Conservation (phyloP, 1,140 invertebrate genomes). For the Drosophila kurseongensis region DNA sequence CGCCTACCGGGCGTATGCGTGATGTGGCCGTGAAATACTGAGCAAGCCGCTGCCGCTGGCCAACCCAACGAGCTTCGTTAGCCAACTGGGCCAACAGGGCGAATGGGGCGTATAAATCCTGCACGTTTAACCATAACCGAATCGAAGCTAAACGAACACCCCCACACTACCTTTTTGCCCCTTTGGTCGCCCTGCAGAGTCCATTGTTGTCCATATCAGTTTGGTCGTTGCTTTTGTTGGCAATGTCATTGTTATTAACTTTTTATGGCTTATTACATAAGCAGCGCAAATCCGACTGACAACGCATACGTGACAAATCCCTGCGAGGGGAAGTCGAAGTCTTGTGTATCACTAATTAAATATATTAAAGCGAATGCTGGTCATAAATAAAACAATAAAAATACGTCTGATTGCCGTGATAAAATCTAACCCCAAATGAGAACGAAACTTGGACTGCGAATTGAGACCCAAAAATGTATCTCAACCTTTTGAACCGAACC, state of each 20-base stretch:
- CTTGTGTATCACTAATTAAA: constrained; percentile 66
- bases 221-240: constrained; percentile 50
- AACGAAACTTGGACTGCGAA: neutral
- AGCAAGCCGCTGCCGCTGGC: constrained; percentile 23
- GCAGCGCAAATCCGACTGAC: constrained; percentile 69
- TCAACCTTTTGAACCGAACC: constrained; percentile 23
- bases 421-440: constrained; percentile 24
- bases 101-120: constrained; percentile 65
- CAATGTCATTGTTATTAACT: constrained; percentile 81
- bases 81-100: constrained; percentile 13
- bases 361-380: constrained; percentile 42
- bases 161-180: neutral
- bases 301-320: constrained; percentile 69
- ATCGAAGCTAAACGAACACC: constrained; percentile 49
- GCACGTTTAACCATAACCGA: constrained; percentile 76
- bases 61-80: constrained; percentile 64
- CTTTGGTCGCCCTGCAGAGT: constrained; percentile 1
- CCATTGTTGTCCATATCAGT: constrained; percentile 46
- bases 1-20: constrained; percentile 77
- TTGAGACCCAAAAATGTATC: neutral
- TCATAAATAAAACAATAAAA: constrained; percentile 51
- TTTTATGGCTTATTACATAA: constrained; percentile 82
- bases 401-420: constrained; percentile 29
- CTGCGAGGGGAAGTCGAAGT: neutral
- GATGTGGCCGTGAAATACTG: constrained; percentile 34